Evolutionary conservation across 2,888 invertebrate genomes (phyloP).

Genomic region (Osedax fenrisi): DNA sequence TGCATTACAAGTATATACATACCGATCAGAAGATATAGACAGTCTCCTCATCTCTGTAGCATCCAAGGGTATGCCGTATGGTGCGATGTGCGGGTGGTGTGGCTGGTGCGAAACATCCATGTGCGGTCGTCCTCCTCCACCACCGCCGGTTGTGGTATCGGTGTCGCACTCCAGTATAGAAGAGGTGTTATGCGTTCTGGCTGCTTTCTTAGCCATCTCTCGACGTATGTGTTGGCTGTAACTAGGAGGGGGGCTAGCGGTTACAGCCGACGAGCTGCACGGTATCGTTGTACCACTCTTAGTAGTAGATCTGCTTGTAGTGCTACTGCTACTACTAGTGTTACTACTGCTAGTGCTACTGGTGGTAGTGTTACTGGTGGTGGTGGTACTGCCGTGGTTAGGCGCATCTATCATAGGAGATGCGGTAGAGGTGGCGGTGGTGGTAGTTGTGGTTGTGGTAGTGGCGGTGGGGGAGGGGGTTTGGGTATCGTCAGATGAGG

Average conservation of each 20-base stretch:
- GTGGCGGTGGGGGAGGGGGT: too few species aligned
- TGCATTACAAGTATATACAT: too few species aligned
- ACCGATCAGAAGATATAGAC: background rate
- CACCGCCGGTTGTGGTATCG: background rate
- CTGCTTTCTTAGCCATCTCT: background rate
- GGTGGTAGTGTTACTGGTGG: background rate
- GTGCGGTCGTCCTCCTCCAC: background rate
- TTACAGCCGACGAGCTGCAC: too few species aligned
- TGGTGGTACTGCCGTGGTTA: too few species aligned
- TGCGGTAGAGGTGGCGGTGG: too few species aligned
- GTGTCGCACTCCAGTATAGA: background rate
- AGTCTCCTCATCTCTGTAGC: background rate
- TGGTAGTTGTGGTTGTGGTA: too few species aligned
- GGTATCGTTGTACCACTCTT: background rate
- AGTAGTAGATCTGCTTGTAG: background rate
- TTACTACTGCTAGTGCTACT: background rate
- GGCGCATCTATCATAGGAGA: too few species aligned
- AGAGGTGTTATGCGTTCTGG: background rate
- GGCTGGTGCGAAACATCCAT: background rate
- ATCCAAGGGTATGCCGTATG: background rate
- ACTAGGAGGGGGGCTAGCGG: constrained; percentile 1
- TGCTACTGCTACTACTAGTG: background rate
- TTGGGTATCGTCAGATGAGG: too few species aligned
- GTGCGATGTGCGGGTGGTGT: too few species aligned
- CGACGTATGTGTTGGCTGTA: constrained; percentile 15